Evolutionary conservation across 1,140 invertebrate genomes (phyloP), one percentile per base, ranked within the genome.

Genomic region (Hycleus cichorii): DNA sequence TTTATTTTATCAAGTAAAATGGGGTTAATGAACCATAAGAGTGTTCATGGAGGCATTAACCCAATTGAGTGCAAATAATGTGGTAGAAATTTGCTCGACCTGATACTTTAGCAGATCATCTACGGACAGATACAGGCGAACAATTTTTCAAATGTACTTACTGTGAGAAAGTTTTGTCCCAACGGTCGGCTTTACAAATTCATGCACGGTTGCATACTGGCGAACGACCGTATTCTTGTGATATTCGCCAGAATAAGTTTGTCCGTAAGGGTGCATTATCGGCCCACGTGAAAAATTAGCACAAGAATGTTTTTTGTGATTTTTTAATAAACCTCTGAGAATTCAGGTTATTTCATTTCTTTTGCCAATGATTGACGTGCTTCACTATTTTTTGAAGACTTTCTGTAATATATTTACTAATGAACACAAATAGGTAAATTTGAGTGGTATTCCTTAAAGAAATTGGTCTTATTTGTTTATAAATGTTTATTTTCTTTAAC

Each of bases 121-220:
- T 65, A 9, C 43, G 45, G 18, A 43, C 12, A 8, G 52, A 60
- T 11, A 58, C 58, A 39, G 26, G 47, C 4, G 56, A 54, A 44
- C 42, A 56, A 1, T 12, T 45, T 1, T 58, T 47, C 39, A 38
- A 39, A 4, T 65, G 63, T 49, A 6, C 26, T 4, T 11, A 55
- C 11, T 65, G 63, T 40, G 38, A 24, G 10, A 81, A 4, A 60
- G 48, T 48, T 47, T 49, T 18, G 60, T 57, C 51, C 9, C 27
- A 4, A 65, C 54, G 18, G 4, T 4, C 5, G 55, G 49, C 7
- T 24, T 60, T 25, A 25, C 58, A 24, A 32, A 65, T 8, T 47
- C 48, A 9, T 60, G 62, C 47, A 18, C 39, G 42, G 32, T 7
- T 5, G 27, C 0, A 56, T 27, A 4, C 10, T 25, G 38, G 58